Conservation (phyloP, 1,140 invertebrate genomes). For the Uloborus diversus region DNA sequence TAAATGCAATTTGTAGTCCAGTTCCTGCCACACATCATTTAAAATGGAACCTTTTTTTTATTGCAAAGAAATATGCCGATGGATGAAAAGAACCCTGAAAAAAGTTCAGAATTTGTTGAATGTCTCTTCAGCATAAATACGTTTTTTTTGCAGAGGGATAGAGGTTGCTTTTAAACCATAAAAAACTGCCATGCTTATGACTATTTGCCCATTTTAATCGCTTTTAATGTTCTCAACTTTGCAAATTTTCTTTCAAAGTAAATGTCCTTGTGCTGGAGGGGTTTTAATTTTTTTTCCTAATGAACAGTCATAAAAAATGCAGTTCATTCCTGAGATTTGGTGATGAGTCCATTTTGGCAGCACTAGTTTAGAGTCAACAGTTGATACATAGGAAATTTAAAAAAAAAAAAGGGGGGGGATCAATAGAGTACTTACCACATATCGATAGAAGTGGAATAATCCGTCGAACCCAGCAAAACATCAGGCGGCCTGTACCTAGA, state of each 20-base stretch:
- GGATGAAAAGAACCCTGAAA: too few relatives aligned
- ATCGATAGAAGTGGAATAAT: constrained; percentile 77
- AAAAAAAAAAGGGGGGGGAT: background rate
- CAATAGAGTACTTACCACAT: constrained; percentile 71
- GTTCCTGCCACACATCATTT: too few relatives aligned
- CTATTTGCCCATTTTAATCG: too few relatives aligned
- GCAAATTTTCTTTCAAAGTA: background rate
- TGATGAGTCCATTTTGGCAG: background rate
- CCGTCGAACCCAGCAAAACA: constrained; percentile 75
- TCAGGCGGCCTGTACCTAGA: constrained; percentile 75
- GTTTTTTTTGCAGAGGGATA: too few relatives aligned
- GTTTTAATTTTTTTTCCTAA: constrained; percentile 41
- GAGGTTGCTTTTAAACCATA: too few relatives aligned
- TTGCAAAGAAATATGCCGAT: too few relatives aligned
- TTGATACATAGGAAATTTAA: background rate
- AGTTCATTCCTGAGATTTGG: background rate
- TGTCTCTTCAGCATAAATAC: too few relatives aligned
- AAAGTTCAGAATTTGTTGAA: too few relatives aligned
- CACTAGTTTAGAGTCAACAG: background rate
- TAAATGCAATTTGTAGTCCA: too few relatives aligned
- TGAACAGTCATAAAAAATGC: constrained; percentile 14
- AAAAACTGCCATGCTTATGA: too few relatives aligned
- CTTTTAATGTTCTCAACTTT: too few relatives aligned
- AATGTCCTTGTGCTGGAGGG: background rate
- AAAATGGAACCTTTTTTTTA: too few relatives aligned